Evolutionary conservation across 2,888 invertebrate species (phyloP).

Genomic region (Ormyrus thymus): DNA sequence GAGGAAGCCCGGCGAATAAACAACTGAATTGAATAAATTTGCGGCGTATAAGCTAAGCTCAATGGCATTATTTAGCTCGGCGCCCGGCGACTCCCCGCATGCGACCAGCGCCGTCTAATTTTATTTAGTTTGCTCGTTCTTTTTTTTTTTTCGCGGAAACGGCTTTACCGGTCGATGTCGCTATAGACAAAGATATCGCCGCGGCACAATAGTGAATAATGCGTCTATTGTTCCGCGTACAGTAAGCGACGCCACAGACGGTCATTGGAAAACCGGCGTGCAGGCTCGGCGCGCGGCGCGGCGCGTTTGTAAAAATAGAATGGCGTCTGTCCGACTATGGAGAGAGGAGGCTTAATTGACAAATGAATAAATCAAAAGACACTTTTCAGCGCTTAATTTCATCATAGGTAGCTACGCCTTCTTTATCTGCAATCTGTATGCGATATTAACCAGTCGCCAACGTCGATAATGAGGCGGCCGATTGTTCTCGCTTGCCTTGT

Average conservation of each 20-base stretch:
- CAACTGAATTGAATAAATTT: no score
- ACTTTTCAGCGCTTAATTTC: conserved; percentile 37
- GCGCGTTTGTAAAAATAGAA: conserved; percentile 45
- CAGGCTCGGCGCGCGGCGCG: not conserved
- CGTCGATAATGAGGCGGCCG: conserved; percentile 2
- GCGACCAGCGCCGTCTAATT: conserved; percentile 36
- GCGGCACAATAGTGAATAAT: conserved; percentile 53
- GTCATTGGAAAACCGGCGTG: conserved; percentile 43
- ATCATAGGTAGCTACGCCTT: conserved; percentile 7
- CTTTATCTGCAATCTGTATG: conserved; percentile 9
- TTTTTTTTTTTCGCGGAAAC: conserved; percentile 43
- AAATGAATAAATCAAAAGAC: conserved; percentile 55
- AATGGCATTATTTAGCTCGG: not conserved
- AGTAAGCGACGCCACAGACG: conserved; percentile 29
- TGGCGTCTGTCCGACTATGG: conserved; percentile 3
- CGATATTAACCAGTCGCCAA: conserved; percentile 1
- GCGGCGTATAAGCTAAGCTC: no score
- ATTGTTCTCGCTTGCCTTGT: not conserved
- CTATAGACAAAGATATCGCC: conserved; percentile 36
- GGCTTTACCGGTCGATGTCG: conserved; percentile 37
- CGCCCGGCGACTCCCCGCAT: conserved; percentile 20
- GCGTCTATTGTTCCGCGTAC: conserved; percentile 51
- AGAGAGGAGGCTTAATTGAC: conserved; percentile 45
- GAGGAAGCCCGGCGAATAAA: no score
- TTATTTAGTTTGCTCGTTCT: conserved; percentile 44